Conservation (phyloP, 2,113 vertebrate genomes). For the Eulemur rufifrons region DNA sequence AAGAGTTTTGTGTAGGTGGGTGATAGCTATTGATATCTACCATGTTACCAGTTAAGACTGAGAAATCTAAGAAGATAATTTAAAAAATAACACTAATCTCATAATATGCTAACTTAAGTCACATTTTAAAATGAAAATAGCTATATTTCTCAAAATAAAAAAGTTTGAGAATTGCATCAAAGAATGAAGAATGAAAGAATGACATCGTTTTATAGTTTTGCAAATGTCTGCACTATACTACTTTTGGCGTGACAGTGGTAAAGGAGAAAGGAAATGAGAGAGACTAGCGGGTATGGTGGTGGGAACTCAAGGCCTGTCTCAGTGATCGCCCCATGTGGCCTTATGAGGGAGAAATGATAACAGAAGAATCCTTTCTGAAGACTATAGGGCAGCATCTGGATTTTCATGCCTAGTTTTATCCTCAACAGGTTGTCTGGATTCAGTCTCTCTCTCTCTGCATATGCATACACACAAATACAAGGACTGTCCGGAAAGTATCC, state of each 20-base stretch:
- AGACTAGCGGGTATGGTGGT: background rate
- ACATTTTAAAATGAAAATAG: conserved; percentile 25
- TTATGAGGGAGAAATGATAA: background rate
- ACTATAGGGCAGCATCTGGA: background rate
- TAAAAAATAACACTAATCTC: background rate
- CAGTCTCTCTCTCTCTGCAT: background rate
- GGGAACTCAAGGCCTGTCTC: background rate
- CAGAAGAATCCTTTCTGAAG: background rate
- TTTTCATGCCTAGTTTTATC: background rate
- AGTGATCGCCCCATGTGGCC: background rate
- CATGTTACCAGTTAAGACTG: conserved; percentile 7
- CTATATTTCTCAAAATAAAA: background rate
- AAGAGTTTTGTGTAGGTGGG: background rate
- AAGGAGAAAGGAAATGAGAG: background rate
- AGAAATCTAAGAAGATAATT: background rate
- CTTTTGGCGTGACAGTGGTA: background rate
- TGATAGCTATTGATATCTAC: background rate
- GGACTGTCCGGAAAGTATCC: too few species aligned
- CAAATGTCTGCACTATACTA: background rate
- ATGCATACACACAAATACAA: background rate
- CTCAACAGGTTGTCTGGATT: background rate
- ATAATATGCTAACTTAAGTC: background rate
- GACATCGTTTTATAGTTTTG: background rate
- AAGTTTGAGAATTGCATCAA: background rate
- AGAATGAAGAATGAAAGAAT: background rate